phyloP scores from a whole-genome alignment of 92 coral and sea anemone genomes.

The Palythoa grandis region DNA sequence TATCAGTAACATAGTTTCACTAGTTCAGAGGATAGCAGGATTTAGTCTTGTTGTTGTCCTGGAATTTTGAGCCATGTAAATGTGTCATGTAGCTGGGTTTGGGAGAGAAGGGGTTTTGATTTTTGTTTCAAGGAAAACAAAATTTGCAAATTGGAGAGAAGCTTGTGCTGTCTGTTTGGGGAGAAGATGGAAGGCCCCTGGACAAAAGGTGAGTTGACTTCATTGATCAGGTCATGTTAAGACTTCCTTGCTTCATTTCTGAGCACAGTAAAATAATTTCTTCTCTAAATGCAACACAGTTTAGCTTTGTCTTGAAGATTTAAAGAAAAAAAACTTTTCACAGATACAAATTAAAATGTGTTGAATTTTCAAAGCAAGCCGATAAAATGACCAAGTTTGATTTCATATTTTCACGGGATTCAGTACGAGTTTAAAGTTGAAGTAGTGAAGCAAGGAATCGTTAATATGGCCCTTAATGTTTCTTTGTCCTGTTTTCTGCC shows the following conservation, averaged over 20 bases:
- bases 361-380: too few relatives aligned
- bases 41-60: background rate
- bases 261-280: background rate
- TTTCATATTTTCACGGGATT: background rate
- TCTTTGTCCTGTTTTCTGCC: background rate
- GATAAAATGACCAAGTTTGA: background rate
- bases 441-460: constrained; percentile 17
- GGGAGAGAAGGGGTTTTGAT: constrained; percentile 8
- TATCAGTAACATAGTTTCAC: background rate
- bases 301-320: background rate
- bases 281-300: background rate
- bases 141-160: background rate
- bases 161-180: background rate
- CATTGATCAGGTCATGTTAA: constrained; percentile 11
- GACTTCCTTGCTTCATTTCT: constrained; percentile 12
- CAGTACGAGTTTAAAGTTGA: background rate
- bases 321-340: background rate
- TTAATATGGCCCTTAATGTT: constrained; percentile 22
- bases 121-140: constrained; percentile 5
- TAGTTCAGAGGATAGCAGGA: constrained; percentile 30
- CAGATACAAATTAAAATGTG: too few relatives aligned
- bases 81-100: background rate
- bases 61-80: background rate
- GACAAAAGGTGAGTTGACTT: constrained; percentile 33
- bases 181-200: constrained; percentile 3